Conservation (phyloP, 2,797 vertebrate genomes). For the Spinibarbus caldwelli region DNA sequence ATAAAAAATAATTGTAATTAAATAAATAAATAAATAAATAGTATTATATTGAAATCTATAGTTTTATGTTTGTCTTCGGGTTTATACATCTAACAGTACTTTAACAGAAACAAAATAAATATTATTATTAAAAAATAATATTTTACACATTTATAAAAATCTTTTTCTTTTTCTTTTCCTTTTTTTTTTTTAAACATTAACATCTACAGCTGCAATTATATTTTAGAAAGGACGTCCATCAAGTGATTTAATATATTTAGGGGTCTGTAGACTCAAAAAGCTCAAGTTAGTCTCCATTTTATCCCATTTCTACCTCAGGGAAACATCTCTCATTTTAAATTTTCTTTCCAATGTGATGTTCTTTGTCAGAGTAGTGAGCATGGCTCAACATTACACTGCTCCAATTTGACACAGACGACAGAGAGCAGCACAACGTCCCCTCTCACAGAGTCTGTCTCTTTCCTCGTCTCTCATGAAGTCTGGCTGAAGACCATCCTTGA, state of each 20-base stretch:
- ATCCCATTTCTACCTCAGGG: background rate
- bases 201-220: background rate
- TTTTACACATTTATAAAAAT: background rate
- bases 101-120: background rate
- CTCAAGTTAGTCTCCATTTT: background rate
- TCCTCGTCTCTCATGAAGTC: constrained; percentile 56
- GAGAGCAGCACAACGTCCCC: constrained; percentile 58
- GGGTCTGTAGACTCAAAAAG: too few species aligned
- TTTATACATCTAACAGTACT: too few species aligned
- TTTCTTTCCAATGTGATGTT: too few species aligned
- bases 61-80: too few species aligned
- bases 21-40: too few species aligned
- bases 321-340: too few species aligned
- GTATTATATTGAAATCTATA: too few species aligned
- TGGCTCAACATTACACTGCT: constrained; percentile 55
- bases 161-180: too few species aligned
- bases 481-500: constrained; percentile 65
- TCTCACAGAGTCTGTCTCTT: constrained; percentile 54
- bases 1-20: too few species aligned
- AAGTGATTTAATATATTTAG: background rate
- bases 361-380: too few species aligned
- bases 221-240: background rate
- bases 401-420: constrained; percentile 63
- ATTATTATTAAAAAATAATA: background rate
- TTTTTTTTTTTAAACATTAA: background rate